Evolutionary conservation across 2,888 invertebrate genomes (phyloP).

Genomic region (Cephus sareptanus): DNA sequence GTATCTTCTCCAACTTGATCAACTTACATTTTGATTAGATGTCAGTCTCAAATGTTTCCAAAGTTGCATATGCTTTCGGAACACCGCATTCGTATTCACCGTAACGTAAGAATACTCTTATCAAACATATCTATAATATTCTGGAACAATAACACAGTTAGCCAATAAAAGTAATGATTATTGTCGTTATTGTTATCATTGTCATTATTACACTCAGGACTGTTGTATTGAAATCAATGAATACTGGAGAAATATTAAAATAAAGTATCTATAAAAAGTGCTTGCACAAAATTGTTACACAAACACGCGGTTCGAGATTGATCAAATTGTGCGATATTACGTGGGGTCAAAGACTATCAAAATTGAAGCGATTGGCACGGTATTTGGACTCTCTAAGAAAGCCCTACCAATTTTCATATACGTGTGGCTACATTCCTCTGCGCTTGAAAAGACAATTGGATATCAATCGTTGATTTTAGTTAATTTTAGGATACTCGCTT

Average conservation of each 20-base stretch:
- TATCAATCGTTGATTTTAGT: not conserved
- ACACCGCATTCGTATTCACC: conserved; percentile 7
- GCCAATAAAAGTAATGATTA: conserved; percentile 8
- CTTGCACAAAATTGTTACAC: not conserved
- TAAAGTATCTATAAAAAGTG: not conserved
- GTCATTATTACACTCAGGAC: not conserved
- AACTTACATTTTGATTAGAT: not conserved
- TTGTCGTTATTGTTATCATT: conserved; percentile 8
- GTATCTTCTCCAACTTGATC: not conserved
- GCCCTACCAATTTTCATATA: not conserved
- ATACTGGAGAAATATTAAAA: not conserved
- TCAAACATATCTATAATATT: conserved; percentile 28
- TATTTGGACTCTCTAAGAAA: not conserved
- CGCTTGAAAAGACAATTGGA: not conserved
- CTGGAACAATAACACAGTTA: conserved; percentile 15
- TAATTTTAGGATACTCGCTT: not conserved
- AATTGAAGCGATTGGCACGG: not conserved
- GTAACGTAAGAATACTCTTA: conserved; percentile 19
- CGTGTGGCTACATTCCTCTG: not conserved
- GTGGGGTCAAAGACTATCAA: not conserved
- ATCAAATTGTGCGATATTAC: not conserved
- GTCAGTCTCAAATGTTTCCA: not conserved
- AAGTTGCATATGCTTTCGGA: not conserved
- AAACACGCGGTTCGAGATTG: not conserved
- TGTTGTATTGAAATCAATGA: not conserved